Base-by-base conservation (phyloP, 2,797 vertebrate species). In the Dendrocincla fuliginosa region DNA sequence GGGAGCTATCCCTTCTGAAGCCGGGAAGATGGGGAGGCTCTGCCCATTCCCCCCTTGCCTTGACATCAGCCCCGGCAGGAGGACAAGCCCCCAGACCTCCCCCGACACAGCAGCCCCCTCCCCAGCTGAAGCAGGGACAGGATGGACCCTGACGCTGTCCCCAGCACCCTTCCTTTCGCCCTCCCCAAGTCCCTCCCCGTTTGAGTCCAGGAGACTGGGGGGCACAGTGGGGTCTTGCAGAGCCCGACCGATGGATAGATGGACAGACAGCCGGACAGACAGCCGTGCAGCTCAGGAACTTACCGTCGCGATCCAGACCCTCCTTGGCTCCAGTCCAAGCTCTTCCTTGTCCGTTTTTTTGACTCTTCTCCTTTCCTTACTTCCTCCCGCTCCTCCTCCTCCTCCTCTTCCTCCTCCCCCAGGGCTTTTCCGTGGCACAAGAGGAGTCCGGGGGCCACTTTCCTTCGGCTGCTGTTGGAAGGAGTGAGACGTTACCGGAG, bases 381-480 rank as follows among this genome's bases (percentile, higher is more conserved):
- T 87, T 84, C 74, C 57, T 74, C 60, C n/a, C 16, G 35, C 20
- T 64, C 71, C 46, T 78, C 64, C 61, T 87, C 57, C 74, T 85
- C 57, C 74, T 85, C 79, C 30, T 93, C 80, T 56, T 93, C 81
- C 71, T 93, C 57, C 76, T 78, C 91, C 63, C 61, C 70, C 77
- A 53, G 81, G 85, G 77, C 57, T 93, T 80, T 53, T 59, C 55
- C 7, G 35, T 80, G 69, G 17, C 84, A 52, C 74, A 60, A 35
- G 84, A 75, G 65, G 70, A 53, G 70, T 57, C 80, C 27, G 15
- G 70, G 25, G 71, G 56, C 71, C 91, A 60, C 80, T 84, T 90
- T 68, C 75, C 65, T 75, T 87, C 4, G 10, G 70, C 41, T 13
- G 41, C 82, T 92, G 81, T 64, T 22, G 65, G 79, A 77, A 73